Base-by-base conservation (phyloP, 2,888 invertebrate species). In the Acanthococcus lagerstroemiae region DNA sequence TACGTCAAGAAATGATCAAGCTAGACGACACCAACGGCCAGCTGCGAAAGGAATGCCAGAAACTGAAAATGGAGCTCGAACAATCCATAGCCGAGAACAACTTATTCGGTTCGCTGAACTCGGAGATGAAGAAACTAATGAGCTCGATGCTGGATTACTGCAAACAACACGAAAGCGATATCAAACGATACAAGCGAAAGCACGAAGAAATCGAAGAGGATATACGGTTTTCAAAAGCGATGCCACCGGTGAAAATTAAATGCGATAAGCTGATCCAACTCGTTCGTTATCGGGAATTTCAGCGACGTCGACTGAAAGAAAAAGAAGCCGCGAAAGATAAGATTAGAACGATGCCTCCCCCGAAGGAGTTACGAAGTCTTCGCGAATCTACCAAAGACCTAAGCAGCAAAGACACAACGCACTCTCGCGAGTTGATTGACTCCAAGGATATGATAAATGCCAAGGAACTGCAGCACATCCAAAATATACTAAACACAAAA, bases 121-220 rank as follows among this genome's bases (percentile, higher is more conserved):
- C 63, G n/a, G 63, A 63, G 25, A 63, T 63, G 63, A 63, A 63
- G 37, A 63, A 63, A 54, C 17, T 63, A 30, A 63, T 63, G 63
- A 63, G 63, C 24, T 63, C 63, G 30, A 63, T 63, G 63, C 30
- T 63, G 24, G 63, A 63, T 7, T 63, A 63, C 44, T 63, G 63
- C 44, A 63, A 63, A 52, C 63, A 63, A 44, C 63, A 63, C 44
- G 63, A 63, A 54, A 63, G 63, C 54, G 63, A 63, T 9, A 63
- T 63, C 19, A 63, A 63, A 54, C 6, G 63, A 54, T 63, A 63
- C 45, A 63, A 63, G 37, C 50, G 63, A 19, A 63, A 63, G 24
- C 54, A 63, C 63, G 63, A 63, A 52, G 63, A 63, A 54, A 63
- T 63, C 44, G 63, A 63, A 25, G 54, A 63, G 24, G 63, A 63